phyloP scores from a whole-genome alignment of 2,888 invertebrate genomes.

The Tetheella fluctuosa region DNA sequence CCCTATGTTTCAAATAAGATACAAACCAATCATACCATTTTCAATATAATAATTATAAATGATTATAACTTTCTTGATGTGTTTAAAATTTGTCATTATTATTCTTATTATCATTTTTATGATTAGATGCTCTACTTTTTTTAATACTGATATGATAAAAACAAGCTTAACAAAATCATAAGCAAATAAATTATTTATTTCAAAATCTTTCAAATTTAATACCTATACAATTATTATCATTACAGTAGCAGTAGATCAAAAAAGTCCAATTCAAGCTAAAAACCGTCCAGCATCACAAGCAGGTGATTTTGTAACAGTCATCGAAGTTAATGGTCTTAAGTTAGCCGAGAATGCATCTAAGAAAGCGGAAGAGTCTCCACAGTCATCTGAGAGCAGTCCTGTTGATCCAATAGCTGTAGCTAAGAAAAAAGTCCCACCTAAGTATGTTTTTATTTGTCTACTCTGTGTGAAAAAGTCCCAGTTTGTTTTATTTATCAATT shows the following conservation, averaged over 20 bases:
- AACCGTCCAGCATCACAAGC: slow-evolving; percentile 81
- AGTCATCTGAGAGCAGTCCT: slow-evolving; percentile 81
- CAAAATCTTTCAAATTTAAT: slow-evolving; percentile 2
- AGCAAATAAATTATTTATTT: neutral
- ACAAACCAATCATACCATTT: too few relatives aligned
- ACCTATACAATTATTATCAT: slow-evolving; percentile 26
- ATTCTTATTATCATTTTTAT: neutral
- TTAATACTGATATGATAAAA: neutral
- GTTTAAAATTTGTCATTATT: neutral
- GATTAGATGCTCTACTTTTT: too few relatives aligned
- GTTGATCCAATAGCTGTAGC: slow-evolving; percentile 81
- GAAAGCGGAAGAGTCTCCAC: slow-evolving; percentile 70
- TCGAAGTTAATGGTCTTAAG: slow-evolving; percentile 93
- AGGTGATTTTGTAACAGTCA: slow-evolving; percentile 92
- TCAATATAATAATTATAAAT: too few relatives aligned
- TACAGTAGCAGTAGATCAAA: slow-evolving; percentile 68
- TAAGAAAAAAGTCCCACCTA: slow-evolving; percentile 87
- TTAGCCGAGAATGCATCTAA: slow-evolving; percentile 77
- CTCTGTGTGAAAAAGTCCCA: neutral
- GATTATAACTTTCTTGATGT: slow-evolving; percentile 5
- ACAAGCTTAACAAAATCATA: neutral
- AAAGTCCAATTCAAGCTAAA: slow-evolving; percentile 72
- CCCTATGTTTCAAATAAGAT: too few relatives aligned
- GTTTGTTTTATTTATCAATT: too few relatives aligned
- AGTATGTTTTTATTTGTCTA: slow-evolving; percentile 64